phyloP scores from a whole-genome alignment of 2,797 vertebrate genomes.

The Xiphorhynchus erythropygius region DNA sequence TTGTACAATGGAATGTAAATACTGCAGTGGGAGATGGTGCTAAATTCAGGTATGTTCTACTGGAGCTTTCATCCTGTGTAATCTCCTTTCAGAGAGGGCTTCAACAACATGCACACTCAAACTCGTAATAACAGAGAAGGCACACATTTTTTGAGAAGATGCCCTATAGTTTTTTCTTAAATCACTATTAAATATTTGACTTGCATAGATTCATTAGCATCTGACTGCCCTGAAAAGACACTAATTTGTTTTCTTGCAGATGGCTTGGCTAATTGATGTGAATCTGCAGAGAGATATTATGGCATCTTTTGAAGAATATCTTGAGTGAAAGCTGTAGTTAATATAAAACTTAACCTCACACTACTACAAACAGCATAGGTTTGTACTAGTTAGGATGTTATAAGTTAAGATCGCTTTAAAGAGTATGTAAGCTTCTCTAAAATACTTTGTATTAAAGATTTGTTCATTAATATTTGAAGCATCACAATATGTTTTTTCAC shows the following conservation, averaged over 20 bases:
- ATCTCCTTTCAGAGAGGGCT: neutral
- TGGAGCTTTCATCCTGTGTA: neutral
- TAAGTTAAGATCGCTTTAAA: neutral
- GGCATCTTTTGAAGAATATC: conserved; percentile 89
- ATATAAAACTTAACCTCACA: neutral
- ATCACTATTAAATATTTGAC: neutral
- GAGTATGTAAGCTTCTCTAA: neutral
- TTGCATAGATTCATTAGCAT: neutral
- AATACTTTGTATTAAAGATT: neutral
- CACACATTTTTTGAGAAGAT: neutral
- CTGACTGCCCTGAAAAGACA: neutral
- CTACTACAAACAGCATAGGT: neutral
- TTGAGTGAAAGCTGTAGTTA: conserved; percentile 72
- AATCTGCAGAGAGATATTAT: conserved; percentile 89
- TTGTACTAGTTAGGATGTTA: neutral
- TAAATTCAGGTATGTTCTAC: neutral
- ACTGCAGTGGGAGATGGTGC: neutral
- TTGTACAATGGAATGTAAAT: neutral
- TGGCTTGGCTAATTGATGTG: conserved; percentile 86
- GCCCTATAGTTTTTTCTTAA: neutral
- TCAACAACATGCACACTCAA: neutral
- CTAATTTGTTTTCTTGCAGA: conserved; percentile 74
- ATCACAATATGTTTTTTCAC: neutral
- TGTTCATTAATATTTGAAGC: neutral
- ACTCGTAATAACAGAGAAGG: neutral